A percentile compares a stretch with the other conserved stretches of the same genome.
Evolutionary conservation across 37 sponge, comb jelly and placozoan species (phyloP).

Genomic region (Amphimedon queenslandica): DNA sequence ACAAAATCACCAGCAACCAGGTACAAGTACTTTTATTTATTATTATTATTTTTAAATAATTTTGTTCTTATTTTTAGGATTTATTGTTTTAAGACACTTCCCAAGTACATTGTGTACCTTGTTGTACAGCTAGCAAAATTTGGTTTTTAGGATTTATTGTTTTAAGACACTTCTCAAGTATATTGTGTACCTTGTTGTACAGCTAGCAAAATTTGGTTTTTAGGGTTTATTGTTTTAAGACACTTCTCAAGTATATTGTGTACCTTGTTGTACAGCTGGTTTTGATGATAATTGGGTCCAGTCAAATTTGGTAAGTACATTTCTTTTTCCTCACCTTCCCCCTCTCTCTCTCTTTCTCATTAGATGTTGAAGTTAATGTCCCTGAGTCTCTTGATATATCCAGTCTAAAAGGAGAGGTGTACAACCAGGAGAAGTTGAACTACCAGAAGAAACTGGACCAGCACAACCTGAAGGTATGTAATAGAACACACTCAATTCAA

Average conservation of each 20-base stretch:
- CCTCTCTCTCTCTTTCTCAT: neutral
- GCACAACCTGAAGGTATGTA: conserved; percentile 8
- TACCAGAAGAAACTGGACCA: conserved; percentile 48
- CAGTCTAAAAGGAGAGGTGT: conserved; percentile 59
- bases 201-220: conserved; percentile 79
- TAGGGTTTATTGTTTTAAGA: conserved; percentile 45
- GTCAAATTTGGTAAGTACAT: conserved; percentile 67
- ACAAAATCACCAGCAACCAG: conserved; percentile 49
- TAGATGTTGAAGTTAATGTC: conserved; percentile 79
- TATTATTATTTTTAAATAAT: neutral
- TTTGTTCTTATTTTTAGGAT: conserved; percentile 25
- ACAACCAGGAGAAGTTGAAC: conserved; percentile 76
- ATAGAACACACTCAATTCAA: no score
- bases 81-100: conserved; percentile 69
- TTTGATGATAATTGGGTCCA: conserved; percentile 93
- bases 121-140: conserved; percentile 85
- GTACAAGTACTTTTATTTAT: conserved; percentile 4
- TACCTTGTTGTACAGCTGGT: conserved; percentile 85
- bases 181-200: conserved; percentile 87
- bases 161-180: conserved; percentile 85
- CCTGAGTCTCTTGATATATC: conserved; percentile 65
- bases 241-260: conserved; percentile 92
- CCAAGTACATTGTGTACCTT: conserved; percentile 88
- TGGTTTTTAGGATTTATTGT: conserved; percentile 47
- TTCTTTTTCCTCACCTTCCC: neutral